A percentile compares a stretch with the other conserved stretches of the same genome.
Conservation (phyloP, 2,888 invertebrate species). For the Platycnemis pennipes region DNA sequence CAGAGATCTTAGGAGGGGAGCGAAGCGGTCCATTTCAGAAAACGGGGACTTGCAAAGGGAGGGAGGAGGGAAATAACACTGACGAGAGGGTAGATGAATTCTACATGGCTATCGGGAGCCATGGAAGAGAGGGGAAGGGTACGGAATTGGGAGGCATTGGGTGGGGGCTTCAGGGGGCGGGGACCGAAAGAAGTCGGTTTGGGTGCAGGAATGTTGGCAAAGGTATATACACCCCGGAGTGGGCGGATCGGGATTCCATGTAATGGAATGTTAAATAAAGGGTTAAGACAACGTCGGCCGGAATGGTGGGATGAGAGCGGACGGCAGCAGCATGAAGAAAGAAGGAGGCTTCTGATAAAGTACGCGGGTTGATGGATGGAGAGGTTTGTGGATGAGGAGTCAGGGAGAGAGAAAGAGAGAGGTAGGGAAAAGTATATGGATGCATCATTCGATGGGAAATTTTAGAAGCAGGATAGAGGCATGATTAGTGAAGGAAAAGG, state of each 20-base stretch:
- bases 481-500: background rate
- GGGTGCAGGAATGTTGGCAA: conserved; percentile 68
- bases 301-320: conserved; percentile 9
- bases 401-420: background rate
- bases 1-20: background rate
- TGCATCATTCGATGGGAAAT: conserved; percentile 23
- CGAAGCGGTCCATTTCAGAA: background rate
- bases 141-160: background rate
- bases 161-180: background rate
- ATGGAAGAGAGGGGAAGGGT: too few species aligned
- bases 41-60: background rate
- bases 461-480: background rate
- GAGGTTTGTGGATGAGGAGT: background rate
- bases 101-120: background rate
- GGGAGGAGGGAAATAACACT: background rate
- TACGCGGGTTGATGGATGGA: conserved; percentile 48
- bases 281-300: background rate
- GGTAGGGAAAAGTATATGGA: background rate
- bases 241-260: conserved; percentile 51
- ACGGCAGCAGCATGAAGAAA: conserved; percentile 29
- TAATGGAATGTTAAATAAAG: conserved; percentile 61
- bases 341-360: conserved; percentile 50
- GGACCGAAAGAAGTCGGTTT: background rate
- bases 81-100: conserved; percentile 1
- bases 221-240: conserved; percentile 44